These are phyloP conservation scores for Campylomormyrus numenius DNA, from an alignment of 2,113 vertebrate species.

Conservation along the genomic window DNA sequence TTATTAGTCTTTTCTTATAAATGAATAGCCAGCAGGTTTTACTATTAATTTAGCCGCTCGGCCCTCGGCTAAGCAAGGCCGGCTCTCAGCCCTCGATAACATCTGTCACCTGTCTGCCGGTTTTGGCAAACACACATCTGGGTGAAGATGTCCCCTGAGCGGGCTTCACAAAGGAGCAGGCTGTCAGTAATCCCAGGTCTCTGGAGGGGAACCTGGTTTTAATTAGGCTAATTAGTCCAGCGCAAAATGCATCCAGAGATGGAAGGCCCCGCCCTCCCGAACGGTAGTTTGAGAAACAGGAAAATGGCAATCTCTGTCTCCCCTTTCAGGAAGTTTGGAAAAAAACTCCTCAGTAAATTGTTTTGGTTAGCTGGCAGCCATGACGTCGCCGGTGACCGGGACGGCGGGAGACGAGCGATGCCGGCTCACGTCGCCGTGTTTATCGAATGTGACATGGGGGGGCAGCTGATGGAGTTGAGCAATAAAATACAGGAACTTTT, in stretches of 20 bases:
- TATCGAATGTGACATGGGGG: neutral
- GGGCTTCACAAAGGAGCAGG: neutral
- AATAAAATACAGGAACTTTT: constrained; percentile 16
- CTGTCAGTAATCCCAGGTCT: neutral
- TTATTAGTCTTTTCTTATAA: neutral
- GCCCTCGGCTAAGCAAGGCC: neutral
- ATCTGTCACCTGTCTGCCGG: neutral
- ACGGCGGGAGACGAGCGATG: neutral
- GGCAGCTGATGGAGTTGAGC: constrained; percentile 23
- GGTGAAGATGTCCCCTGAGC: neutral
- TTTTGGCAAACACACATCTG: neutral
- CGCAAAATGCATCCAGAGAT: neutral
- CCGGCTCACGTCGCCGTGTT: neutral
- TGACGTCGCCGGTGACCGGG: neutral
- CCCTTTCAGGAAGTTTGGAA: constrained; percentile 5
- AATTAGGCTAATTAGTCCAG: constrained; percentile 23
- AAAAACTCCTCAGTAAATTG: neutral
- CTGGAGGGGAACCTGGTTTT: constrained; percentile 3
- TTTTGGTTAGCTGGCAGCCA: neutral
- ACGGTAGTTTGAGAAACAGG: constrained; percentile 22
- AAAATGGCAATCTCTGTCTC: constrained; percentile 18
- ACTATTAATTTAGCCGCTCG: neutral
- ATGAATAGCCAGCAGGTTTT: neutral
- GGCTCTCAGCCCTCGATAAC: neutral
- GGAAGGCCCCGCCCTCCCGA: neutral